These are phyloP conservation scores for Pseudorectes ferrugineus DNA, from an alignment of 2,113 vertebrate species.

Conservation along the genomic window DNA sequence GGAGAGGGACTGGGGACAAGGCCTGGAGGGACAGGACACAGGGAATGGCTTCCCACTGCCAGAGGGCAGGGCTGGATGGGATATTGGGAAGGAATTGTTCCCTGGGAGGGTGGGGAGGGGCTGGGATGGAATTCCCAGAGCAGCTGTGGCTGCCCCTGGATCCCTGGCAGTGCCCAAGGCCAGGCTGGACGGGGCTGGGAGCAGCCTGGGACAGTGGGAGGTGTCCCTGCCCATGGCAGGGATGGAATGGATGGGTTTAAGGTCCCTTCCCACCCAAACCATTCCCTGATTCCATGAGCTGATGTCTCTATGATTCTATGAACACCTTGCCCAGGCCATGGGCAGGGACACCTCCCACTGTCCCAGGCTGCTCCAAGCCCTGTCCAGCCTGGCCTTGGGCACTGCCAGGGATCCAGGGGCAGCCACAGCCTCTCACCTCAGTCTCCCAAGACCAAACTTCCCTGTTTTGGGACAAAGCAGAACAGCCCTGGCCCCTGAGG, in stretches of 20 bases:
- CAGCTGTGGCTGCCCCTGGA: too few species aligned
- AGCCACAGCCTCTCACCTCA: neutral
- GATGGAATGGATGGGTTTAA: rapidly evolving
- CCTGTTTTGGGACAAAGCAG: neutral
- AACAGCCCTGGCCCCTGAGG: neutral
- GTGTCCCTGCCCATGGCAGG: neutral
- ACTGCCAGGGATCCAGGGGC: neutral
- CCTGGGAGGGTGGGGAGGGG: too few species aligned
- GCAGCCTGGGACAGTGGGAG: too few species aligned
- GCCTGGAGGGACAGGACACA: too few species aligned
- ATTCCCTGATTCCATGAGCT: neutral
- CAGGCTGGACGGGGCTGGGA: too few species aligned
- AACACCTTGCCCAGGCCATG: neutral
- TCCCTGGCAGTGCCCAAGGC: too few species aligned
- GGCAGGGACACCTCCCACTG: neutral
- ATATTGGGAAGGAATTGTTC: too few species aligned
- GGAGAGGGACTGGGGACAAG: too few species aligned
- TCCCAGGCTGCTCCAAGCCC: neutral
- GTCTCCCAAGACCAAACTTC: neutral
- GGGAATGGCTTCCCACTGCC: too few species aligned
- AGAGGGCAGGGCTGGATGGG: too few species aligned
- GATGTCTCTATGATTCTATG: neutral
- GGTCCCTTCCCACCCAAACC: neutral
- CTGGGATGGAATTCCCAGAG: too few species aligned
- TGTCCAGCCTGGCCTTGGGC: neutral